Evolutionary conservation across 2,113 vertebrate species (phyloP), one percentile per base, ranked within the genome.

Genomic region (Calyptomena viridis): DNA sequence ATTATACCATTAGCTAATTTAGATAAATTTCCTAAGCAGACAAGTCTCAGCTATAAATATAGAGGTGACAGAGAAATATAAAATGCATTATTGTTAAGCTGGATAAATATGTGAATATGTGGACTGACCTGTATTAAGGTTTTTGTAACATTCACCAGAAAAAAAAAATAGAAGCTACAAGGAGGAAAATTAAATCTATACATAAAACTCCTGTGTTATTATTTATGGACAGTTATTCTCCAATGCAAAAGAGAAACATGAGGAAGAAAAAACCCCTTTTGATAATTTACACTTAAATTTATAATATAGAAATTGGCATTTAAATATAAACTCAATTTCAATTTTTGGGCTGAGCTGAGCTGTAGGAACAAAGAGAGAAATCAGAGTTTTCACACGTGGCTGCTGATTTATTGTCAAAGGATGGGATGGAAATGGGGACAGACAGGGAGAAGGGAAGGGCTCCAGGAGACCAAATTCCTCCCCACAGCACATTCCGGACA

Each of bases 351-450:
- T 27, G 42, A 40, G 19, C 18, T 53, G 52, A 63, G 8, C 21
- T 24, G 55, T 30, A 39, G 31, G 42, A 28, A 63, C n/a, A 66
- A 23, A 53, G 28, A 28, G 23, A 6, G 2, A 40, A n/a, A 52
- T 71, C 14, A 30, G 53, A 17, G 14, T 21, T 68, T 33, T 44
- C 21, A 31, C 4, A 2, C 5, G 15, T 21, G 16, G 31, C 7
- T 50, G 27, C 20, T 73, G 35, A 46, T 37, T 53, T 88, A 79
- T 58, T 19, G 3, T 6, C 18, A 19, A 24, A 53, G 24, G 39
- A 68, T 1, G 10, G 37, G 30, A 44, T 12, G 84, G 75, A 46
- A 68, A 39, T 7, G 14, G 27, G 22, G 30, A 25, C 0, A 1
- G 37, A 20, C 3, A 60, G 21, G 53, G 68, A 80, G 28, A 39